Percentiles rank a stretch among this genome's conserved stretches.
Evolutionary conservation across 2,888 invertebrate genomes (phyloP).

Genomic region (Seira musarum): DNA sequence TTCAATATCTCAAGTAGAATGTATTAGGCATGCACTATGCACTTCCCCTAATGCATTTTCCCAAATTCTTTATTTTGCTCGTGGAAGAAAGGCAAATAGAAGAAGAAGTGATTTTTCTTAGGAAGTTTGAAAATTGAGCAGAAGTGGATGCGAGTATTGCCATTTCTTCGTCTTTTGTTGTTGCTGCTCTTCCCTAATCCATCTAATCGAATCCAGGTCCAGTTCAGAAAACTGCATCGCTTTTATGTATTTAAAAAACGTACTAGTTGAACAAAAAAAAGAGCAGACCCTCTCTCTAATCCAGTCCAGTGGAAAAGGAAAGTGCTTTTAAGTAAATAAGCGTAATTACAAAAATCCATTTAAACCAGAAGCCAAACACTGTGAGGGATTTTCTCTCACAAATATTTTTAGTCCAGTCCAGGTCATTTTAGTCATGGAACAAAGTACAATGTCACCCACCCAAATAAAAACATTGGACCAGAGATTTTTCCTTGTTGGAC

Average conservation of each 20-base stretch:
- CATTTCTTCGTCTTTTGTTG: not conserved
- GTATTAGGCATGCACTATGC: not conserved
- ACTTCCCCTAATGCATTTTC: constrained; percentile 14
- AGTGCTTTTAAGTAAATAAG: constrained; percentile 40
- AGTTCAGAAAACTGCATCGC: not conserved
- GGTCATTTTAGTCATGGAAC: not conserved
- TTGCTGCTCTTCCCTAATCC: constrained; percentile 11
- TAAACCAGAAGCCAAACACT: constrained; percentile 3
- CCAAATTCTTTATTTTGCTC: not conserved
- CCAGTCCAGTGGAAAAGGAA: not conserved
- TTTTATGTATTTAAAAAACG: not conserved
- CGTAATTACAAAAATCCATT: constrained; percentile 37
- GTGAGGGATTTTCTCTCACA: constrained; percentile 6
- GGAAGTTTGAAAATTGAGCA: constrained; percentile 8
- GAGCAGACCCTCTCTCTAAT: constrained; percentile 12
- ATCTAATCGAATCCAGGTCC: constrained; percentile 20
- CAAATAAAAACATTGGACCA: no score
- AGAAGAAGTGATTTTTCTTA: constrained; percentile 1
- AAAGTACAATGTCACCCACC: constrained; percentile 12
- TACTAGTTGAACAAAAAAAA: not conserved
- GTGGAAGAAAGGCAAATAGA: not conserved
- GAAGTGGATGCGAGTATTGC: not conserved
- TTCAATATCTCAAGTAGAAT: constrained; percentile 7
- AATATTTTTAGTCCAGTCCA: constrained; percentile 7
- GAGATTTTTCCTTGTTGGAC: constrained; percentile 7